Evolutionary conservation across 2,113 vertebrate genomes (phyloP).

Genomic region (Trematocara nigrifrons): DNA sequence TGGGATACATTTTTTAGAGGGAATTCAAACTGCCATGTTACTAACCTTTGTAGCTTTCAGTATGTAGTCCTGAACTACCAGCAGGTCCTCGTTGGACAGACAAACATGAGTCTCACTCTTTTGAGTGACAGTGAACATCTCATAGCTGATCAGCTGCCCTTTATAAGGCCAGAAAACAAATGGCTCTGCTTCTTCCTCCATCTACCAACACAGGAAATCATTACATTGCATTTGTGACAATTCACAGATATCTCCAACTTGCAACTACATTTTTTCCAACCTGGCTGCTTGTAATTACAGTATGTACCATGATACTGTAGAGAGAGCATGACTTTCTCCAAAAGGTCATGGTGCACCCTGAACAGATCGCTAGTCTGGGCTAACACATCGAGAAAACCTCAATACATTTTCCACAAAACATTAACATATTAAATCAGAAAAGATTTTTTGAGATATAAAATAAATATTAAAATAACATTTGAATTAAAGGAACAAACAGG

Average conservation of each 20-base stretch:
- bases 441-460: not conserved
- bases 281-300: not conserved
- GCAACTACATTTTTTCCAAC: not conserved
- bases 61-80: conserved; percentile 87
- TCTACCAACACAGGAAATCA: conserved; percentile 22
- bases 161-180: conserved; percentile 85
- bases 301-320: not conserved
- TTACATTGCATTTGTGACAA: not conserved
- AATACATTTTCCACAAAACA: not conserved
- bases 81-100: conserved; percentile 87
- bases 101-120: conserved; percentile 83
- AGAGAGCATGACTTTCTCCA: not conserved
- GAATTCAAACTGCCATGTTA: not conserved
- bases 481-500: not conserved
- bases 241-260: not conserved
- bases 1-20: not conserved
- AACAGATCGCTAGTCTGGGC: not conserved
- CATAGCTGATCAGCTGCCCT: conserved; percentile 83
- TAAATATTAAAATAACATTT: not conserved
- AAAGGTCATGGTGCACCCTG: not conserved
- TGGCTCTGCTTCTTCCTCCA: conserved; percentile 75
- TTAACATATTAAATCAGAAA: not conserved
- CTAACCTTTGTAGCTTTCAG: conserved; percentile 88
- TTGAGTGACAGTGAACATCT: conserved; percentile 86
- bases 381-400: not conserved